A percentile compares a stretch with the other conserved stretches of the same genome.
phyloP scores from a whole-genome alignment of 1,140 invertebrate genomes.

The Aplysia californica region DNA sequence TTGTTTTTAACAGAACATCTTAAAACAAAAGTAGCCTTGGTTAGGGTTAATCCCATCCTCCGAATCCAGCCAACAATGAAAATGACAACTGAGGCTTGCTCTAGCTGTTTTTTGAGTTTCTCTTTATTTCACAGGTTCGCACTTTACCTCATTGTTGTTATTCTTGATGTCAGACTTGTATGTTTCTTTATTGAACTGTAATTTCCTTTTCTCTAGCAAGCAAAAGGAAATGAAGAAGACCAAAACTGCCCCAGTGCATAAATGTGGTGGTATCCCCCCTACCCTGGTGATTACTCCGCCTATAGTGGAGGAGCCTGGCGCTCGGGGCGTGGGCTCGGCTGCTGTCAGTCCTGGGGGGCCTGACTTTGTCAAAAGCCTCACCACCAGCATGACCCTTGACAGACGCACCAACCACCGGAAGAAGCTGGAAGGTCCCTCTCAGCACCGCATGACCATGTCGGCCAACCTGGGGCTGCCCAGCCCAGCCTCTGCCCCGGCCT shows the following conservation, averaged over 20 bases:
- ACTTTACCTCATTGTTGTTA: background rate
- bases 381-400: constrained; percentile 58
- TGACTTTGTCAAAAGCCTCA: constrained; percentile 55
- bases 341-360: constrained; percentile 33
- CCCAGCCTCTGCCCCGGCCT: background rate
- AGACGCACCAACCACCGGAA: constrained; percentile 30
- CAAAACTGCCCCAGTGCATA: constrained; percentile 51
- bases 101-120: background rate
- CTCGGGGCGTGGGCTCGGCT: constrained; percentile 15
- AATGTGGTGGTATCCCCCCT: constrained; percentile 12
- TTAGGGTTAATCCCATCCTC: too few relatives aligned
- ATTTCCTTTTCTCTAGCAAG: constrained; percentile 43
- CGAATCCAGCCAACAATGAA: too few relatives aligned
- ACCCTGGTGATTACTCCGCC: constrained; percentile 32
- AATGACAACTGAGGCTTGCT: too few relatives aligned
- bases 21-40: too few relatives aligned
- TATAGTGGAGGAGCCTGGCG: constrained; percentile 28
- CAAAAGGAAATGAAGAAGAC: constrained; percentile 57
- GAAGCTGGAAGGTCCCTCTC: constrained; percentile 26
- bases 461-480: constrained; percentile 1
- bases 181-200: too few relatives aligned
- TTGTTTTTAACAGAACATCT: too few relatives aligned
- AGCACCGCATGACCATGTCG: background rate
- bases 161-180: too few relatives aligned
- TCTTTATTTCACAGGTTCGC: background rate